Percentiles rank a stretch among this genome's conserved stretches.
phyloP scores from a whole-genome alignment of 2,888 invertebrate species.

The Shargacucullia verbasci region DNA sequence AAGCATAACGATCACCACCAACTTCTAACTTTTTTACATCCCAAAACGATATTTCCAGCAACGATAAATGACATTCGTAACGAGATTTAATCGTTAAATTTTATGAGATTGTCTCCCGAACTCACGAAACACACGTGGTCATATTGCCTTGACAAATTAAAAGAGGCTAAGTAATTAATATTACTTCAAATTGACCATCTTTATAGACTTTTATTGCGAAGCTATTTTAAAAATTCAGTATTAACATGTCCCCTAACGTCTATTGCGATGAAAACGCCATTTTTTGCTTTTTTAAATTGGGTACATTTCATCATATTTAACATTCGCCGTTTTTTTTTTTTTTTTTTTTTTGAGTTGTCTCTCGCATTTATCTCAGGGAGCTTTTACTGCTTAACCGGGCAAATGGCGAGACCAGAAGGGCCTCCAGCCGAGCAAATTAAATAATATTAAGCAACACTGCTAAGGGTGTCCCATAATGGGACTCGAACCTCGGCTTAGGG shows the following conservation, averaged over 20 bases:
- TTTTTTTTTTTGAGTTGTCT: too few species aligned
- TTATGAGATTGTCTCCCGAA: conserved; percentile 30
- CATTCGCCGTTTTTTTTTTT: too few species aligned
- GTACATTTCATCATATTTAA: too few species aligned
- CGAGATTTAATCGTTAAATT: conserved; percentile 41
- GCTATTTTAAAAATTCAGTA: background rate
- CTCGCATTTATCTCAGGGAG: too few species aligned
- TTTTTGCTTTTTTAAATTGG: too few species aligned
- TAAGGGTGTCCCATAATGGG: too few species aligned
- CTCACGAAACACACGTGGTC: background rate
- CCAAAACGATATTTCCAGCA: conserved; percentile 12
- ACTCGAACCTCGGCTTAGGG: too few species aligned
- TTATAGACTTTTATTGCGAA: conserved; percentile 1
- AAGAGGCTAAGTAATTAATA: conserved; percentile 6
- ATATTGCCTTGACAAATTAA: conserved; percentile 21
- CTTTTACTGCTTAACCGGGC: too few species aligned
- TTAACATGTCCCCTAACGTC: background rate
- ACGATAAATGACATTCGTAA: conserved; percentile 22
- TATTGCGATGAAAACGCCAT: too few species aligned
- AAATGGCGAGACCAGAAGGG: too few species aligned
- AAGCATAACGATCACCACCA: conserved; percentile 1
- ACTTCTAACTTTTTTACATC: conserved; percentile 7
- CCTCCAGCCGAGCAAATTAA: too few species aligned
- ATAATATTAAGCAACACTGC: too few species aligned
- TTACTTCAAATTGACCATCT: conserved; percentile 1